Percentiles rank a stretch among this genome's conserved stretches.
Conservation (phyloP, 2,888 invertebrate species). For the Trilocha varians region DNA sequence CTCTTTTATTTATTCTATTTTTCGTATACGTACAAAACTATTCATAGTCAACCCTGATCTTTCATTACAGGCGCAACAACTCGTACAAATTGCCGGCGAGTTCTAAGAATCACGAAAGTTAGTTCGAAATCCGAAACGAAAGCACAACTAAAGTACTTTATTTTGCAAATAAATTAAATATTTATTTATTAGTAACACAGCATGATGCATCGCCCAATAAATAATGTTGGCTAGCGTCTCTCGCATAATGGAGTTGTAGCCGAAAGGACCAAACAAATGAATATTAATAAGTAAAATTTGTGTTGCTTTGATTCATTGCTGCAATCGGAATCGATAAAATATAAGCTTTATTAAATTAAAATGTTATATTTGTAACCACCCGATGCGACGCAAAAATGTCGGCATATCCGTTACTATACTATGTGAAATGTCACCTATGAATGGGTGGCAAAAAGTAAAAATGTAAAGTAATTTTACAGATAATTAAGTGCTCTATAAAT, state of each 20-base stretch:
- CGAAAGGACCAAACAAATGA: not conserved
- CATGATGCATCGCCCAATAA: conserved; percentile 39
- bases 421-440: too few species aligned
- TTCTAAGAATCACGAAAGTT: conserved; percentile 50
- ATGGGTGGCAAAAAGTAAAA: too few species aligned
- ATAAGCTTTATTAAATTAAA: too few species aligned
- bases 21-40: too few species aligned
- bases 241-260: conserved; percentile 26
- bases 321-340: too few species aligned
- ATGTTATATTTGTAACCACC: too few species aligned
- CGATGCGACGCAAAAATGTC: too few species aligned
- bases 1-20: too few species aligned
- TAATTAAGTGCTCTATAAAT: too few species aligned
- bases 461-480: too few species aligned
- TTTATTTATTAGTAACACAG: conserved; percentile 48
- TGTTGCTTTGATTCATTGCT: too few species aligned
- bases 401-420: too few species aligned
- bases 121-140: conserved; percentile 37
- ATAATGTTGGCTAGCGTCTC: conserved; percentile 20
- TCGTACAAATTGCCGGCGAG: conserved; percentile 53
- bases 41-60: conserved; percentile 26
- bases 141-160: conserved; percentile 30
- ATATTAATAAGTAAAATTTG: not conserved
- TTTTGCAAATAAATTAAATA: conserved; percentile 40
- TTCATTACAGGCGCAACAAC: conserved; percentile 19